Evolutionary conservation across 2,113 vertebrate genomes (phyloP).

Genomic region (Dasyprocta punctata): DNA sequence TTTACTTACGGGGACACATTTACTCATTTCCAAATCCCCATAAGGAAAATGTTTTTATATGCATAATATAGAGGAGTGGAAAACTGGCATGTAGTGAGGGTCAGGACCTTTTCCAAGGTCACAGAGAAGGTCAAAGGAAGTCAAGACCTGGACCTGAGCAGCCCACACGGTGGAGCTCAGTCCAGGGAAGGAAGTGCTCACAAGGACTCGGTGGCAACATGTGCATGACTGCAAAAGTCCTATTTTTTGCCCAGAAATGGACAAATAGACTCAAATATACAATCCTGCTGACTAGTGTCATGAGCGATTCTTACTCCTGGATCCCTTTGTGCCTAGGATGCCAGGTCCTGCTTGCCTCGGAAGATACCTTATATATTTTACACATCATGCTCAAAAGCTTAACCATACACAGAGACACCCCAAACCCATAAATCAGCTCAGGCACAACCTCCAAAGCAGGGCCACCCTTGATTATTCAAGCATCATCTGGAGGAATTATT

Average conservation of each 20-base stretch:
- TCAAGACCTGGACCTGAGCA: background rate
- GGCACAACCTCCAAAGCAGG: background rate
- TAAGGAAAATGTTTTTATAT: too few species aligned
- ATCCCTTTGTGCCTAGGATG: too few species aligned
- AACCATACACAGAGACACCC: background rate
- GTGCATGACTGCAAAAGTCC: too few species aligned
- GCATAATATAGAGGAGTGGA: too few species aligned
- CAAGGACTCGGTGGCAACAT: background rate
- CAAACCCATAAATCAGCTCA: background rate
- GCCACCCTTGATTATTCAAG: background rate
- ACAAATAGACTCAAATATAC: too few species aligned
- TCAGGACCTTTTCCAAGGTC: background rate
- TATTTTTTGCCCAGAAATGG: background rate
- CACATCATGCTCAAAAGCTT: background rate
- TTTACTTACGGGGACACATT: fast-evolving
- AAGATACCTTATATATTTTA: too few species aligned
- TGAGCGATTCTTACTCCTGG: too few species aligned
- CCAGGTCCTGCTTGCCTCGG: background rate
- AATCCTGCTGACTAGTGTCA: too few species aligned
- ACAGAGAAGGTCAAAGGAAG: background rate
- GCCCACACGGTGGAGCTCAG: background rate
- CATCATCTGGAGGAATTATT: background rate
- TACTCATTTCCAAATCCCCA: background rate
- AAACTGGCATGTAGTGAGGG: background rate
- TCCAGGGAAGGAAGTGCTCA: background rate